These are phyloP conservation scores for Sturnira hondurensis DNA, from an alignment of 2,113 vertebrate genomes.

Conservation along the genomic window DNA sequence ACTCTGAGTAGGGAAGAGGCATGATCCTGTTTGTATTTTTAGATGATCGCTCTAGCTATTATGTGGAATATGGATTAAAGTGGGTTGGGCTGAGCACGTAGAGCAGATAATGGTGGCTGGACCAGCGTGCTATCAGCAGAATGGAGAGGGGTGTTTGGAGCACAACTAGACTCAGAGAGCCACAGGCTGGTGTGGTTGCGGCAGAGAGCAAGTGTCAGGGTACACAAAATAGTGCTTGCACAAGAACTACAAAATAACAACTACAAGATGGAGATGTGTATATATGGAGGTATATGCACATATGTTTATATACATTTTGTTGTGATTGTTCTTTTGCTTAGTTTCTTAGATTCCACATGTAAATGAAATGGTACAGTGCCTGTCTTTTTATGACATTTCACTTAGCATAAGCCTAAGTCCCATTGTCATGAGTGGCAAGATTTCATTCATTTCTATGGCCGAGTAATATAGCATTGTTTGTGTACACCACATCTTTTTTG, in stretches of 20 bases:
- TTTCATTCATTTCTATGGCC: not conserved
- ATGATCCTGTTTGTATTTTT: not conserved
- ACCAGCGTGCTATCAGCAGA: not conserved
- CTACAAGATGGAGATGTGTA: not conserved
- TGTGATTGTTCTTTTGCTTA: not conserved
- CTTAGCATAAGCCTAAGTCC: not conserved
- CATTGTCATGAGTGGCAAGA: not conserved
- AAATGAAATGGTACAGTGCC: not conserved
- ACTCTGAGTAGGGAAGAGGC: not conserved
- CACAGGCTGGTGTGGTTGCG: not conserved
- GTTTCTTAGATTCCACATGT: not conserved
- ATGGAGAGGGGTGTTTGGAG: not conserved
- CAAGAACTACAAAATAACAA: not conserved
- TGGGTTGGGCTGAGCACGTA: not conserved
- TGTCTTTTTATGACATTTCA: not conserved
- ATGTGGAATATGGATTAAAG: not conserved
- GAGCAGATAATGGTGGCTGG: not conserved
- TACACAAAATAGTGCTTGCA: fast-evolving
- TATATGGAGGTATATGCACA: not conserved
- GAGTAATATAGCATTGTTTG: not conserved
- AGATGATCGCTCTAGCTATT: not conserved
- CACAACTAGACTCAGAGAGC: not conserved
- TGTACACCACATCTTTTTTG: not conserved
- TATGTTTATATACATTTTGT: not conserved
- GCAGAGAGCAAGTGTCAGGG: not conserved